Conservation (phyloP, 2,797 vertebrate species). For the Pygocentrus nattereri region DNA sequence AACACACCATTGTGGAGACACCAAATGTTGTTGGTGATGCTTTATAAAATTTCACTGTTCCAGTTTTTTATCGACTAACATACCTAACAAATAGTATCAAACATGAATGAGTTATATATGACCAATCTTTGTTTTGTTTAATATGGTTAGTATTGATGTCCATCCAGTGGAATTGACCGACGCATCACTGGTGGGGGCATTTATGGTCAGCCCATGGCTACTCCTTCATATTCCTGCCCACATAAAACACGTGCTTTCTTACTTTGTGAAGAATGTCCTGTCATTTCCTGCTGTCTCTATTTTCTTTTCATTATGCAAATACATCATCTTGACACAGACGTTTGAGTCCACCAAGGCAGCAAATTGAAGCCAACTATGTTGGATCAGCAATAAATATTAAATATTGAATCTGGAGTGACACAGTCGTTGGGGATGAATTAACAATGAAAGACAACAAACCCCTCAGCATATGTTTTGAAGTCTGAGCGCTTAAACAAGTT, state of each 20-base stretch:
- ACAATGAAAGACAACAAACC: neutral
- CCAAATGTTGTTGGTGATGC: no score
- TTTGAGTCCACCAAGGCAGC: neutral
- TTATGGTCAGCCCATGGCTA: no score
- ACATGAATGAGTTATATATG: no score
- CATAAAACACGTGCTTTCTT: slow-evolving; percentile 26
- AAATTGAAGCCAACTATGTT: neutral
- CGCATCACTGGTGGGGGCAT: no score
- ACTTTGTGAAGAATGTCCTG: slow-evolving; percentile 27
- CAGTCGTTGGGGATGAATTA: neutral
- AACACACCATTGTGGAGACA: no score
- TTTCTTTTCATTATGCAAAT: slow-evolving; percentile 5
- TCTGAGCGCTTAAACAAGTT: neutral
- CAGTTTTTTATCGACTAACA: no score
- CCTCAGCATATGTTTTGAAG: neutral
- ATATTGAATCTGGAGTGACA: slow-evolving; percentile 6
- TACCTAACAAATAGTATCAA: no score
- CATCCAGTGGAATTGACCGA: no score
- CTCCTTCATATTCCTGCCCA: neutral
- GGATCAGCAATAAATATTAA: neutral
- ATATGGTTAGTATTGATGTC: no score
- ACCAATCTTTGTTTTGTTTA: no score
- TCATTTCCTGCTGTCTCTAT: slow-evolving; percentile 19
- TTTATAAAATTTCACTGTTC: no score
- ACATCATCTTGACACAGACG: neutral